Conservation (phyloP, 2,797 vertebrate genomes). For the Furcifer pardalis region DNA sequence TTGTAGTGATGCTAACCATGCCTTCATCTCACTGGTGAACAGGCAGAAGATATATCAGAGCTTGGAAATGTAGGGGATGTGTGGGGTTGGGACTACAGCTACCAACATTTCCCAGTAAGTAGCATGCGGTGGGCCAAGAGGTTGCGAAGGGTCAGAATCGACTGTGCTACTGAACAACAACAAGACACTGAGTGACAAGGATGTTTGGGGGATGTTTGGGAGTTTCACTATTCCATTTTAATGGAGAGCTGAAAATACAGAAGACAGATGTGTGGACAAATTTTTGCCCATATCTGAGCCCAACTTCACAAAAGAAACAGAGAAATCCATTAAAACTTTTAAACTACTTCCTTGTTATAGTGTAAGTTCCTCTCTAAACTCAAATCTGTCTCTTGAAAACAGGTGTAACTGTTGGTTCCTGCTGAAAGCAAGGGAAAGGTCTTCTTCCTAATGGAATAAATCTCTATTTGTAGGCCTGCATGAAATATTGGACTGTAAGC, state of each 20-base stretch:
- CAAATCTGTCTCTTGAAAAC: neutral
- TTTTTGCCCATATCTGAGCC: neutral
- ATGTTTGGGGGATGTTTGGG: too few species aligned
- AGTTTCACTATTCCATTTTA: neutral
- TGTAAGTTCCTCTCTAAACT: neutral
- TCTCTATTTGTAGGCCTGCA: constrained; percentile 19
- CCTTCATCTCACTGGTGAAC: neutral
- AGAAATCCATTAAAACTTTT: neutral
- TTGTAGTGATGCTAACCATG: neutral
- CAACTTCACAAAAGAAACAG: neutral
- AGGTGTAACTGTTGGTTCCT: neutral
- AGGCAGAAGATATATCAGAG: neutral
- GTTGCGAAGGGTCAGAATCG: too few species aligned
- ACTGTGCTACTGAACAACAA: too few species aligned
- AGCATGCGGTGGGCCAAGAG: too few species aligned
- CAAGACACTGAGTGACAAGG: too few species aligned
- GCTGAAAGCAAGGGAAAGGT: neutral
- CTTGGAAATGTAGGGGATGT: too few species aligned
- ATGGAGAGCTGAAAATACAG: neutral
- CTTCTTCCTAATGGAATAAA: neutral
- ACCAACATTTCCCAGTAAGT: too few species aligned
- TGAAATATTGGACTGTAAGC: constrained; percentile 35
- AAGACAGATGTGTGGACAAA: neutral
- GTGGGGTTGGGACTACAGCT: too few species aligned
- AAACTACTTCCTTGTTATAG: constrained; percentile 5